Evolutionary conservation across 1,140 invertebrate genomes (phyloP), one percentile per base, ranked within the genome.

Genomic region (Lordiphosa clarofinis): DNA sequence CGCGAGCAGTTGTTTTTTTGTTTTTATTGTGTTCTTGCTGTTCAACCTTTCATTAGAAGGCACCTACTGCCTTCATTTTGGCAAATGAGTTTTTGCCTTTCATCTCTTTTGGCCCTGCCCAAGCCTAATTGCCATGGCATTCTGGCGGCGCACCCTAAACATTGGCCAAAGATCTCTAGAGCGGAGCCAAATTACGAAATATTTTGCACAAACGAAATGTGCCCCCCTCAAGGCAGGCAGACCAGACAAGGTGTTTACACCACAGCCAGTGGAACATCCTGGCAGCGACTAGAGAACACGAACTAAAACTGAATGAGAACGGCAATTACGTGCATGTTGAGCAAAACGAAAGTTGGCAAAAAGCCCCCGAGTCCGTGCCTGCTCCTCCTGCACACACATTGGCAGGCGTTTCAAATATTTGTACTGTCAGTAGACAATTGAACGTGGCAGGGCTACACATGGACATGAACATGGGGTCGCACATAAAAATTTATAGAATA

Each of bases 401-500:
- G 50, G 50, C 50, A 66, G 62, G 62, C 66, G 56, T 70, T 70
- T 47, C 49, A 59, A 65, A 40, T 52, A 70, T 70, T 70, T 61
- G 62, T 53, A 70, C 62, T 66, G 62, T 65, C 56, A 62, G 56
- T 56, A 65, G 56, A 68, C 60, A 69, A 69, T 65, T 69, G 66
- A 59, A 69, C 55, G 33, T 59, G 65, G 44, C 65, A 49, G 12
- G 39, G 44, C 24, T 11, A 19, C 39, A 7, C 19, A 31, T 43
- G n/a, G 55, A 21, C 53, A 47, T 43, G n/a, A 47, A 21, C 53
- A 47, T 5, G 5, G 28, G 5, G 49, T 19, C 43, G 48, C 40
- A 55, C 67, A 71, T 67, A 62, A 62, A 71, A 71, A 71, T 71
- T 71, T 71, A 71, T 71, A 71, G 56, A 71, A 71, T 71, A 71